Conservation (phyloP, 2,797 vertebrate genomes). For the Sebastes itinus region DNA sequence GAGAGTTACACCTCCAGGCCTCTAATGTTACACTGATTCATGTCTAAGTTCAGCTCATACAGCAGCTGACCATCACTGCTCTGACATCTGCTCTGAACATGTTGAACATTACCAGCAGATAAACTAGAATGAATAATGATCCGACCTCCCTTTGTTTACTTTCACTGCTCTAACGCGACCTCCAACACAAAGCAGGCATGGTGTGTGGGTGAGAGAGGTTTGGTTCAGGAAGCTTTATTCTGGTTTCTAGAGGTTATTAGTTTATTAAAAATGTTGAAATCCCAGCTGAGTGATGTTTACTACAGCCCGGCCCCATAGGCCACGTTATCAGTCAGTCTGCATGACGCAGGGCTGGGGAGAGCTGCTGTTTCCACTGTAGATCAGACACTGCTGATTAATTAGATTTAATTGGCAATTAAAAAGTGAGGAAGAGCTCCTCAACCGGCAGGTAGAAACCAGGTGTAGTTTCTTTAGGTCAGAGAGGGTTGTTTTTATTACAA, state of each 20-base stretch:
- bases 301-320: not conserved
- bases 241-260: not conserved
- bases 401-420: not conserved
- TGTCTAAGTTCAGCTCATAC: rapidly evolving
- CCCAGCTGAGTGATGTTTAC: not conserved
- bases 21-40: not conserved
- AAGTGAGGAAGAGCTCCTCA: not conserved
- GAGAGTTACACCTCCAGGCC: conserved; percentile 32
- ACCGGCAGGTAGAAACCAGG: not conserved
- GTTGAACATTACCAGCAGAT: too few relatives aligned
- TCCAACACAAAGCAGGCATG: conserved; percentile 36
- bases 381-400: not conserved
- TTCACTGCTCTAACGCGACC: not conserved
- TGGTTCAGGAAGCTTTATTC: not conserved
- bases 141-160: conserved; percentile 52
- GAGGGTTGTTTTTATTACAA: not conserved
- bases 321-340: conserved; percentile 5
- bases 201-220: not conserved
- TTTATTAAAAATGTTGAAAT: not conserved
- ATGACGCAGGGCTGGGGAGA: not conserved
- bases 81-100: rapidly evolving
- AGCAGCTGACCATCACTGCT: rapidly evolving
- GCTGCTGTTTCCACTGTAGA: not conserved
- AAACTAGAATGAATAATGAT: not conserved
- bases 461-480: rapidly evolving